Evolutionary conservation across 2,888 invertebrate species (phyloP).

Genomic region (Melanophora roralis): DNA sequence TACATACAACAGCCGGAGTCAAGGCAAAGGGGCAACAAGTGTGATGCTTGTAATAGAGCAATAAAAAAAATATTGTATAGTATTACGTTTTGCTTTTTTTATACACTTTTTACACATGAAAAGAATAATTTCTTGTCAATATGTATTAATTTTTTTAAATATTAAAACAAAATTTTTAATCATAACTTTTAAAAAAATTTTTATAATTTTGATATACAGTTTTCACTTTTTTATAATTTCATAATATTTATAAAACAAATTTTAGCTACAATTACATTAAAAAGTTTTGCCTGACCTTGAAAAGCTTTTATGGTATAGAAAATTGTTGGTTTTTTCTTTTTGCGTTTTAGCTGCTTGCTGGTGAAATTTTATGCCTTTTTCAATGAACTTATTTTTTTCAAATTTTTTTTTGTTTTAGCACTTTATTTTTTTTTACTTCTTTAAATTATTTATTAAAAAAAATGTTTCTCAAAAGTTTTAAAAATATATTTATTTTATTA

Average conservation of each 20-base stretch:
- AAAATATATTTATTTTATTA: not conserved
- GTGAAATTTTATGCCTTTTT: not conserved
- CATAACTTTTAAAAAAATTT: no score
- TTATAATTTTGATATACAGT: not conserved
- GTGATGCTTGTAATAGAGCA: slow-evolving; percentile 19
- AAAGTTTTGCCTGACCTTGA: slow-evolving; percentile 51
- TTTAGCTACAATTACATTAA: not conserved
- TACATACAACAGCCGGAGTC: slow-evolving; percentile 4
- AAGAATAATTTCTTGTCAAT: not conserved
- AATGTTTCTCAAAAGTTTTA: not conserved
- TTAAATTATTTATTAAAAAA: not conserved
- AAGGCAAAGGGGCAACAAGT: slow-evolving; percentile 60
- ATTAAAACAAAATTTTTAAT: no score
- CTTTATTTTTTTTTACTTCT: not conserved
- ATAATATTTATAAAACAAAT: not conserved
- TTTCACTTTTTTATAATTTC: slow-evolving; percentile 38
- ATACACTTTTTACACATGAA: not conserved
- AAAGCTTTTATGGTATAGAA: slow-evolving; percentile 47
- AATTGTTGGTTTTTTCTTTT: not conserved
- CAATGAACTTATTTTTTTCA: not conserved
- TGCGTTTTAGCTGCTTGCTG: not conserved
- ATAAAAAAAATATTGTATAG: not conserved
- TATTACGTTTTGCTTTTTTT: slow-evolving; percentile 31
- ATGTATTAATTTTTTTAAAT: not conserved
- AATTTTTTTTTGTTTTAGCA: slow-evolving; percentile 6